Evolutionary conservation across 1,140 invertebrate genomes (phyloP).

Genomic region (Lineus longissimus): DNA sequence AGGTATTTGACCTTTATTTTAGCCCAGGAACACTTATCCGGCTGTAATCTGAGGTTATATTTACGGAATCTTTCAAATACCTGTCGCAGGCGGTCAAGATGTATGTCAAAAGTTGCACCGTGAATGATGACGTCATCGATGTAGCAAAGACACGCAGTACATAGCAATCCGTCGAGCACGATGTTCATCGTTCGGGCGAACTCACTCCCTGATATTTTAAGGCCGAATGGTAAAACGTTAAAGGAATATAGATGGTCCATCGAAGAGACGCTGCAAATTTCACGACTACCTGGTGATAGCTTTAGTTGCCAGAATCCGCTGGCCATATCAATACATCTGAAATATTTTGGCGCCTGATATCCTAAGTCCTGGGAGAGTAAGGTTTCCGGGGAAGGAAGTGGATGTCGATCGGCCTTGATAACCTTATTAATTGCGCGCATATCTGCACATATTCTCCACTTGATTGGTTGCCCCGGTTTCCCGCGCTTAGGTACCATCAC

Average conservation of each 20-base stretch:
- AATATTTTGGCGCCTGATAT: conserved; percentile 13
- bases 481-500: no score
- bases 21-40: conserved; percentile 18
- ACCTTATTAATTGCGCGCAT: no score
- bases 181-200: conserved; percentile 20
- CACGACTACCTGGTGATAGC: conserved; percentile 25
- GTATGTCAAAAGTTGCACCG: conserved; percentile 16
- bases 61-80: conserved; percentile 20
- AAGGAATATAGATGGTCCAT: conserved; percentile 11
- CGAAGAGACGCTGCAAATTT: conserved; percentile 18
- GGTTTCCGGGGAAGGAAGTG: no score
- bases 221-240: conserved; percentile 19
- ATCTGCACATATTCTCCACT: no score
- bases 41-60: conserved; percentile 21
- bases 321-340: conserved; percentile 26
- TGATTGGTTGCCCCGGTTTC: no score
- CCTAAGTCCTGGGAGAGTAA: no score
- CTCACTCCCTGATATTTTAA: conserved; percentile 14
- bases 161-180: conserved; percentile 18
- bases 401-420: no score
- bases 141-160: conserved; percentile 19
- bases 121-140: conserved; percentile 25
- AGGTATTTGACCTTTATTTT: conserved; percentile 19
- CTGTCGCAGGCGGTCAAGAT: conserved; percentile 12
- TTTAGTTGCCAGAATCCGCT: conserved; percentile 49